Evolutionary conservation across 2,797 vertebrate genomes (phyloP), one percentile per base, ranked within the genome.

Genomic region (Geotria australis): DNA sequence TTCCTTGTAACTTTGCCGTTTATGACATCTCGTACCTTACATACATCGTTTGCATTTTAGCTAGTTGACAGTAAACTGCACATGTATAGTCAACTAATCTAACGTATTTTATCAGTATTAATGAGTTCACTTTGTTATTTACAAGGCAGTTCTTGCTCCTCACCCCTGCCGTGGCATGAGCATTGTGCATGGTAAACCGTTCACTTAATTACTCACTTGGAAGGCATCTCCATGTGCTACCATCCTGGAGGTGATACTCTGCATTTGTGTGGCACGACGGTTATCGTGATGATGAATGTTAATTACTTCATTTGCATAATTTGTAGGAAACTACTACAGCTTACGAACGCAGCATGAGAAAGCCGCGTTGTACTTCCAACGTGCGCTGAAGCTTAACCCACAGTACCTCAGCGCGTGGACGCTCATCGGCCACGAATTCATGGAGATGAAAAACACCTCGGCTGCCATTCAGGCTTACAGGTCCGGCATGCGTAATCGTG

Each of bases 371-470:
- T 98, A 98, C 76, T 98, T 98, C 67, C 91, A 98, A 74, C 77
- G 91, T 48, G 89, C 91, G 9, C 75, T 98, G 62, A 96, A 98
- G 63, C 72, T 98, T 62, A 98, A 95, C 66, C 89, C 91, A 47
- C 81, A 89, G 55, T 98, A 91, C 64, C 77, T 96, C 15, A 88
- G 89, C 46, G 91, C 91, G 60, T 96, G 91, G 91, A 98, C 91
- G 0, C 78, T 96, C 47, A 96, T 98, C 89, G 91, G 91, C 47
- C 91, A 98, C 3, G 91, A 98, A 60, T 98, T 96, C 68, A 98
- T 98, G 91, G 91, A 98, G 68, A 96, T 98, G 89, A 98, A 96
- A 69, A 98, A 98, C 69, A 96, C 89, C 1, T 94, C 91, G 7
- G 91, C 91, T 14, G 91, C 89, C 63, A 98, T 98, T 64, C 91